Percentiles rank a stretch among this genome's conserved stretches.
Evolutionary conservation across 2,797 vertebrate species (phyloP).

Genomic region (Danionella dracula): DNA sequence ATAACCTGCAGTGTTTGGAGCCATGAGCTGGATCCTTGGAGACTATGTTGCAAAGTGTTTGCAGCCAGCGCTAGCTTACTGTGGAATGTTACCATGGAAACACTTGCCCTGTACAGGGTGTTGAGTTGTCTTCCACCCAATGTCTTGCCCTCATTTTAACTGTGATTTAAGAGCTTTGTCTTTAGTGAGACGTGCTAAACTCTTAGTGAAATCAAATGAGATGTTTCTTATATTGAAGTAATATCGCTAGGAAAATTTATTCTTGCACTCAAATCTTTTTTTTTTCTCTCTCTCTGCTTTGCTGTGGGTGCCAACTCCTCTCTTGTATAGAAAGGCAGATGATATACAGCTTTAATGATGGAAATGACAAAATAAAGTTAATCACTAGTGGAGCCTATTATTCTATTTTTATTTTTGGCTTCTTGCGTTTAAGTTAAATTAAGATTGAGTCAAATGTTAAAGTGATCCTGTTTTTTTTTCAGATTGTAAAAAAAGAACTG

Average conservation of each 20-base stretch:
- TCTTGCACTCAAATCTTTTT: too few relatives aligned
- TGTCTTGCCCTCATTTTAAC: slow-evolving; percentile 1
- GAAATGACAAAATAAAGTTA: too few relatives aligned
- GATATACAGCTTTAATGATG: too few relatives aligned
- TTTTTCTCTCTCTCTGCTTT: too few relatives aligned
- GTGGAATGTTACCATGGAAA: slow-evolving; percentile 67
- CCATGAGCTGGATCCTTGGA: slow-evolving; percentile 21
- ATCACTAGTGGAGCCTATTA: too few relatives aligned
- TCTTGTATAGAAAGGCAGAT: too few relatives aligned
- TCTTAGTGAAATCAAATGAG: neutral
- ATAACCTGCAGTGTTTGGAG: neutral
- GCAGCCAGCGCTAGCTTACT: slow-evolving; percentile 38
- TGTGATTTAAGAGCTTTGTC: slow-evolving; percentile 3
- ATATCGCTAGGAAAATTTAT: neutral
- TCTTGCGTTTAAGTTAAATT: too few relatives aligned
- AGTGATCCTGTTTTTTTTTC: too few relatives aligned
- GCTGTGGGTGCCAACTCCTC: too few relatives aligned
- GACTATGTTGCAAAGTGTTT: slow-evolving; percentile 23
- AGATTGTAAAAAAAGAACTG: too few relatives aligned
- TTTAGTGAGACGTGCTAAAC: neutral
- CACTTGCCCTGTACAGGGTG: slow-evolving; percentile 47
- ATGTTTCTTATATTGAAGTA: neutral
- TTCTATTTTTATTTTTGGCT: too few relatives aligned
- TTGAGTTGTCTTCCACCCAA: slow-evolving; percentile 29
- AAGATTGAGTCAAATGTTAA: too few relatives aligned